These are phyloP conservation scores for Agonopterix subpropinquella DNA, from an alignment of 2,888 invertebrate species.

Conservation along the genomic window DNA sequence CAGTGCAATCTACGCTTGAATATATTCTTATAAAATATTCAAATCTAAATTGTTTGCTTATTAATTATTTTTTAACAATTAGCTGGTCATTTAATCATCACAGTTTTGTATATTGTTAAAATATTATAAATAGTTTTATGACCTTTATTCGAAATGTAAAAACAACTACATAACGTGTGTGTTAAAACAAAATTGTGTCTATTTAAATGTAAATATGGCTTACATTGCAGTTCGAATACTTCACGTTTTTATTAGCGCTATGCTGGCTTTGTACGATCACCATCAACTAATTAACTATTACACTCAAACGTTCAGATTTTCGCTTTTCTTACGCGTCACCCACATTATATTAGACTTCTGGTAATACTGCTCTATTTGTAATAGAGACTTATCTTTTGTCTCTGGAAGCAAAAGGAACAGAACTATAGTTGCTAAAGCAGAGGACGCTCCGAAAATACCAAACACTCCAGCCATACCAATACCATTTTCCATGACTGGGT, in stretches of 20 bases:
- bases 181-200: not conserved
- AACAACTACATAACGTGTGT: not conserved
- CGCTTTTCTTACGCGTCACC: slow-evolving; percentile 64
- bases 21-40: no score
- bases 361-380: slow-evolving; percentile 88
- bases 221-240: no score
- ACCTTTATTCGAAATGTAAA: no score
- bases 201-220: not conserved
- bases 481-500: slow-evolving; percentile 75
- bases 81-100: no score
- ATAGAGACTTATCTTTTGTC: slow-evolving; percentile 81
- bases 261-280: not conserved
- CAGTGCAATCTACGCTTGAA: no score
- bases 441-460: slow-evolving; percentile 79
- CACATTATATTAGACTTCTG: slow-evolving; percentile 79
- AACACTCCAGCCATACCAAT: slow-evolving; percentile 83
- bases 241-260: no score
- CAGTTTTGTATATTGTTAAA: no score
- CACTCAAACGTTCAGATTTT: slow-evolving; percentile 43
- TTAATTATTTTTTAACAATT: no score
- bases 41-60: no score
- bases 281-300: not conserved
- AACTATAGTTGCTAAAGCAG: slow-evolving; percentile 78
- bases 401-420: slow-evolving; percentile 83
- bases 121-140: no score